Evolutionary conservation across 2,113 vertebrate genomes (phyloP).

Genomic region (Eolophus roseicapilla): DNA sequence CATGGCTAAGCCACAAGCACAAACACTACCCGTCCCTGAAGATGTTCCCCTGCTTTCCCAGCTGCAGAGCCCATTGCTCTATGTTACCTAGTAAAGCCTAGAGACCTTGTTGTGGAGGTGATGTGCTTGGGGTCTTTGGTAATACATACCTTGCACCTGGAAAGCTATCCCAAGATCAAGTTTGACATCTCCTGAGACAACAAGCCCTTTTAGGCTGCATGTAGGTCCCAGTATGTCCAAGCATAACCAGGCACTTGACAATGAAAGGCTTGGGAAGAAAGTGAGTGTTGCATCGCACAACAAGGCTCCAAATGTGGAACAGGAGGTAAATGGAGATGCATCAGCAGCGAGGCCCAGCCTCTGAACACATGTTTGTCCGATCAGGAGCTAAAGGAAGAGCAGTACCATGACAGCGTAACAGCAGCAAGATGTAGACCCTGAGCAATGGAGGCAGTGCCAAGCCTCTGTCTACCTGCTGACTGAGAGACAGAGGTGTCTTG

Average conservation of each 20-base stretch:
- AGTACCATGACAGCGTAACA: fast-evolving
- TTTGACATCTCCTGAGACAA: neutral
- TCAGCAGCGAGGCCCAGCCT: fast-evolving
- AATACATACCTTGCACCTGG: neutral
- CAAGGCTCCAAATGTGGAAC: neutral
- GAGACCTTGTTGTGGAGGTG: no score
- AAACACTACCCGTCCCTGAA: fast-evolving
- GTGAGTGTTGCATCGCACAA: fast-evolving
- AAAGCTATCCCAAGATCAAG: neutral
- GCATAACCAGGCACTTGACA: neutral
- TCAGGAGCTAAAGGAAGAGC: neutral
- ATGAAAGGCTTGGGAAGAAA: neutral
- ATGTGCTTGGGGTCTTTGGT: neutral
- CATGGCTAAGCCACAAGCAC: neutral
- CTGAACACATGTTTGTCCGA: neutral
- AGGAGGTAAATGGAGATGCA: neutral
- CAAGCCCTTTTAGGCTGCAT: neutral
- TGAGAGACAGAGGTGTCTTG: neutral
- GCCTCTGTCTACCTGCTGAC: neutral
- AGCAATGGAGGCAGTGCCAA: neutral
- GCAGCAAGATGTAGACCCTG: neutral
- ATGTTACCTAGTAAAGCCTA: neutral
- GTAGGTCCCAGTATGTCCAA: neutral
- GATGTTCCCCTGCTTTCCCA: neutral
- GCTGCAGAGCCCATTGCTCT: neutral